Evolutionary conservation across 2,888 invertebrate species (phyloP).

Genomic region (Salticus scenicus): DNA sequence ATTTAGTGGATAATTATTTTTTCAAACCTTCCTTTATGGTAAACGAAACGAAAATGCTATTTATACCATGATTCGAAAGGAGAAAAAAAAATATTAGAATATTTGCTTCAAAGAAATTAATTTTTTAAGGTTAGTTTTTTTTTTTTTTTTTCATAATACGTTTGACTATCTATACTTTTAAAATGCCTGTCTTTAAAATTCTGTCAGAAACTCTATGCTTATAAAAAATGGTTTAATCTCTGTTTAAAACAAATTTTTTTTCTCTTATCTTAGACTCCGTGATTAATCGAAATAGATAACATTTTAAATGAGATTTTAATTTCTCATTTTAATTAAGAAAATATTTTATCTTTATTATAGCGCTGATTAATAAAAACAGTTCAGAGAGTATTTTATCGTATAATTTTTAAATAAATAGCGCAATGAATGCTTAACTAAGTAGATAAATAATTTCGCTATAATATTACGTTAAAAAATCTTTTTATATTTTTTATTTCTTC

Average conservation of each 20-base stretch:
- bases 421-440: not conserved
- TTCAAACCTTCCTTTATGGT: slow-evolving; percentile 8
- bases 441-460: not conserved
- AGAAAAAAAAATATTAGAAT: slow-evolving; percentile 1
- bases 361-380: not conserved
- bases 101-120: slow-evolving; percentile 19
- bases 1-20: slow-evolving; percentile 28
- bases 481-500: too few species aligned
- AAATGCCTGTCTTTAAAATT: not conserved
- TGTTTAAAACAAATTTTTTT: slow-evolving; percentile 14
- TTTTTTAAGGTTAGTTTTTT: not conserved
- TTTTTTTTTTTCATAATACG: not conserved
- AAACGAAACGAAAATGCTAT: slow-evolving; percentile 25
- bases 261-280: not conserved
- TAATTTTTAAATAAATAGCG: not conserved
- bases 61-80: not conserved
- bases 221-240: not conserved
- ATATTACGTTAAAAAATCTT: not conserved
- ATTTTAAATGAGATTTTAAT: not conserved
- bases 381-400: not conserved
- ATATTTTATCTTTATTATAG: not conserved
- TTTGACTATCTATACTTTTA: not conserved
- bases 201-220: not conserved
- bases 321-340: slow-evolving; percentile 6
- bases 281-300: not conserved